Percentiles rank a stretch among this genome's conserved stretches.
phyloP scores from a whole-genome alignment of 2,888 invertebrate species.

The Panopea generosa region DNA sequence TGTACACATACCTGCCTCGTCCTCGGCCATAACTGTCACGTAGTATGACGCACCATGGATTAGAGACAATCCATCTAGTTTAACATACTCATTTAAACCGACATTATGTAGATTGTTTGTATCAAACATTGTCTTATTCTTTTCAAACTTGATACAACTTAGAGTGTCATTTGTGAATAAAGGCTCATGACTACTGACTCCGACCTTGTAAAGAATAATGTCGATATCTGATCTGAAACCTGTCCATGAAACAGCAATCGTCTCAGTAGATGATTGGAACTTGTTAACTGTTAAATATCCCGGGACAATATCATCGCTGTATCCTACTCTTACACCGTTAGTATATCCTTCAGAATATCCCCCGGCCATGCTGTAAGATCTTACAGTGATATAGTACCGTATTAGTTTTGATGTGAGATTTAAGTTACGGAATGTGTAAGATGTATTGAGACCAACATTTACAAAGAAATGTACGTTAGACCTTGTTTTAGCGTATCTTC shows the following conservation, averaged over 20 bases:
- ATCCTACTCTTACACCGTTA: constrained; percentile 74
- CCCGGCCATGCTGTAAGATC: constrained; percentile 72
- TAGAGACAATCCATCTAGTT: constrained; percentile 41
- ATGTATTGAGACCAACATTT: constrained; percentile 72
- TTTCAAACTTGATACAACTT: constrained; percentile 32
- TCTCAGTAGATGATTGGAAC: constrained; percentile 50
- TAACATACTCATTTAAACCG: constrained; percentile 55
- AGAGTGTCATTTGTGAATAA: constrained; percentile 46
- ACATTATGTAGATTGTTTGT: constrained; percentile 32
- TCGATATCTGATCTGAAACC: constrained; percentile 67
- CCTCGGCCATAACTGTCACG: constrained; percentile 62
- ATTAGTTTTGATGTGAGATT: constrained; percentile 67
- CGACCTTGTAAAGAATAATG: constrained; percentile 61
- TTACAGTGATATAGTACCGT: constrained; percentile 74
- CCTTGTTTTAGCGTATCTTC: constrained; percentile 67
- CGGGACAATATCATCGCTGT: constrained; percentile 50
- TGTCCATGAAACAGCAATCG: constrained; percentile 62
- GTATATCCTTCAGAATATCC: constrained; percentile 71
- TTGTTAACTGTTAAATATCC: constrained; percentile 46
- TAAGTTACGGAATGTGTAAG: constrained; percentile 67
- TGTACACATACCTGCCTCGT: constrained; percentile 64
- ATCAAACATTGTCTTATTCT: constrained; percentile 47
- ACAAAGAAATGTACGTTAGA: constrained; percentile 72
- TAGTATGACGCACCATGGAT: constrained; percentile 57
- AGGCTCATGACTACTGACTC: constrained; percentile 45